phyloP scores from a whole-genome alignment of 2,888 invertebrate genomes.

The Hypomecis punctinalis region DNA sequence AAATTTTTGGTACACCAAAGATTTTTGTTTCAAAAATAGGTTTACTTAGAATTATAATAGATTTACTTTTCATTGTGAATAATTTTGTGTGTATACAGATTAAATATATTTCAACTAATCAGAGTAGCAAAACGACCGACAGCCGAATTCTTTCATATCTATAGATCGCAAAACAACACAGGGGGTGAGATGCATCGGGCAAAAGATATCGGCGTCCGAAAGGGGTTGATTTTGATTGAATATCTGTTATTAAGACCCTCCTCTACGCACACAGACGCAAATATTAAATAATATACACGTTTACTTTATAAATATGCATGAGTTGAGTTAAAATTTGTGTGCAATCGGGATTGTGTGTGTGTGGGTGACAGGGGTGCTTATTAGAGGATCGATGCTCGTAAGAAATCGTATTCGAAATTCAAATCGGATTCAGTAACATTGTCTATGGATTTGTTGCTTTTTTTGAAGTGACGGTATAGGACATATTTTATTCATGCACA shows the following conservation, averaged over 20 bases:
- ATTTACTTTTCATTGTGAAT: no score
- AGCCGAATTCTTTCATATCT: conserved; percentile 41
- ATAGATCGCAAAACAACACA: conserved; percentile 44
- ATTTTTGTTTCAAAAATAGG: no score
- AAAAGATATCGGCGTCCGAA: conserved; percentile 80
- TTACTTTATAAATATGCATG: conserved; percentile 84
- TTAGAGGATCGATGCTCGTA: conserved; percentile 41
- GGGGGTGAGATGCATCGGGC: conserved; percentile 69
- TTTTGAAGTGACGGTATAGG: no score
- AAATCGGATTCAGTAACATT: conserved; percentile 20
- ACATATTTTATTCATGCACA: no score
- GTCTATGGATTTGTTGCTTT: conserved; percentile 6
- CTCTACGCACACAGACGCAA: conserved; percentile 70
- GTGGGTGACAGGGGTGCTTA: conserved; percentile 46
- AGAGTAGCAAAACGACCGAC: conserved; percentile 8
- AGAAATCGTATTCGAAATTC: conserved; percentile 39
- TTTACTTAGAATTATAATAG: no score
- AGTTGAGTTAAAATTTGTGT: conserved; percentile 75
- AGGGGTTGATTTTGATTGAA: conserved; percentile 85
- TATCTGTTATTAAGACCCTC: conserved; percentile 84
- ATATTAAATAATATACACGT: conserved; percentile 81
- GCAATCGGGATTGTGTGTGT: conserved; percentile 51
- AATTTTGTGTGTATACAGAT: no score
- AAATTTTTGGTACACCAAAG: no score
- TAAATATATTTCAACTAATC: background rate